Evolutionary conservation across 2,888 invertebrate species (phyloP).

Genomic region (Heliconius ismenius): DNA sequence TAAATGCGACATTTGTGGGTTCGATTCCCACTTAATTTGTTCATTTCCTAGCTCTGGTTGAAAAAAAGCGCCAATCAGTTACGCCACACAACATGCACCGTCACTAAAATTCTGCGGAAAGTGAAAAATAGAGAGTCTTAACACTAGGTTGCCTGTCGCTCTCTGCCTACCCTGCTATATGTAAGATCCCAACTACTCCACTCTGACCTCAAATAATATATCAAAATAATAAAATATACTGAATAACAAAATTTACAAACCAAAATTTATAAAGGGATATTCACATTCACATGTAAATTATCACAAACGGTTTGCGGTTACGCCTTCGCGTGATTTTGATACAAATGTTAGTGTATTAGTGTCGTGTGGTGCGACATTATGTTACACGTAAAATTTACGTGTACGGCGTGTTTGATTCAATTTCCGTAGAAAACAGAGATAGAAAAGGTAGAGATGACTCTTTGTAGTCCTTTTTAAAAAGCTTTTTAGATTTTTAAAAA

Average conservation of each 20-base stretch:
- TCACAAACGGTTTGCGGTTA: constrained; percentile 17
- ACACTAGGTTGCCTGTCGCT: too few species aligned
- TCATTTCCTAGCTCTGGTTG: too few species aligned
- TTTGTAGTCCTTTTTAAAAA: too few species aligned
- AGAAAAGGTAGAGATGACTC: not conserved
- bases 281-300: constrained; percentile 17
- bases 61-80: not conserved
- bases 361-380: constrained; percentile 33
- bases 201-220: not conserved
- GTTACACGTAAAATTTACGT: not conserved
- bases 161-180: too few species aligned
- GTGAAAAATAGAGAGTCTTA: too few species aligned
- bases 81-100: not conserved
- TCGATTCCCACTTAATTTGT: not conserved
- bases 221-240: not conserved
- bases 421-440: not conserved
- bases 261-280: constrained; percentile 1
- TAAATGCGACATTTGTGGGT: not conserved
- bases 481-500: too few species aligned
- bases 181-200: not conserved
- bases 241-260: constrained; percentile 1
- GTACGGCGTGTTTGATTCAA: not conserved
- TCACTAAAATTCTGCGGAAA: too few species aligned
- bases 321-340: constrained; percentile 13
- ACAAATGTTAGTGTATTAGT: constrained; percentile 38